phyloP scores from a whole-genome alignment of 1,140 invertebrate genomes.

The Calliphora vicina region DNA sequence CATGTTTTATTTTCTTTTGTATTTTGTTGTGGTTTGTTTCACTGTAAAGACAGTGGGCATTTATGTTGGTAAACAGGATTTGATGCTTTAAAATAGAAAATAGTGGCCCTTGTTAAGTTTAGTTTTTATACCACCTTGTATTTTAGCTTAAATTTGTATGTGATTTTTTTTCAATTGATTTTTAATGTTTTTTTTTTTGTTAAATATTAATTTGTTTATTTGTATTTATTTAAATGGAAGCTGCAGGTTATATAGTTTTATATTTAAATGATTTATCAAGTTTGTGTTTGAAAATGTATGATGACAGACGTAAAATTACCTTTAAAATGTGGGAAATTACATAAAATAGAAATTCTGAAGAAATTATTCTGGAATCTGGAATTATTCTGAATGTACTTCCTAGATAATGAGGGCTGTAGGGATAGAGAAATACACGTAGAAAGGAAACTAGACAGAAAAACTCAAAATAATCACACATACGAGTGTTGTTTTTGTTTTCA shows the following conservation, averaged over 20 bases:
- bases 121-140: neutral
- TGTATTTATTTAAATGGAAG: slow-evolving; percentile 8
- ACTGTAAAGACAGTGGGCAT: neutral
- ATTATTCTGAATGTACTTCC: too few relatives aligned
- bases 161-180: neutral
- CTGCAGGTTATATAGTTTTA: slow-evolving; percentile 26
- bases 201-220: neutral
- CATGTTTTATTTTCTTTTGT: neutral
- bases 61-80: neutral
- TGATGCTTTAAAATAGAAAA: neutral
- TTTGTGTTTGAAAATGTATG: neutral
- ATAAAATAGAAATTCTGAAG: neutral
- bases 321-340: neutral
- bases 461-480: too few relatives aligned
- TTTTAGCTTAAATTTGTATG: too few relatives aligned
- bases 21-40: neutral
- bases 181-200: neutral
- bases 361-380: too few relatives aligned
- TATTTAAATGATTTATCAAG: neutral
- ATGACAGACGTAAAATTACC: neutral
- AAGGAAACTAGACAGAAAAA: too few relatives aligned
- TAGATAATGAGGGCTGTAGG: too few relatives aligned
- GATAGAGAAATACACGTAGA: too few relatives aligned
- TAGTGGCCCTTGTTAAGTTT: neutral
- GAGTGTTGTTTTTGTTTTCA: too few relatives aligned